phyloP scores from a whole-genome alignment of 2,888 invertebrate species.

The Pachydiplax longipennis region DNA sequence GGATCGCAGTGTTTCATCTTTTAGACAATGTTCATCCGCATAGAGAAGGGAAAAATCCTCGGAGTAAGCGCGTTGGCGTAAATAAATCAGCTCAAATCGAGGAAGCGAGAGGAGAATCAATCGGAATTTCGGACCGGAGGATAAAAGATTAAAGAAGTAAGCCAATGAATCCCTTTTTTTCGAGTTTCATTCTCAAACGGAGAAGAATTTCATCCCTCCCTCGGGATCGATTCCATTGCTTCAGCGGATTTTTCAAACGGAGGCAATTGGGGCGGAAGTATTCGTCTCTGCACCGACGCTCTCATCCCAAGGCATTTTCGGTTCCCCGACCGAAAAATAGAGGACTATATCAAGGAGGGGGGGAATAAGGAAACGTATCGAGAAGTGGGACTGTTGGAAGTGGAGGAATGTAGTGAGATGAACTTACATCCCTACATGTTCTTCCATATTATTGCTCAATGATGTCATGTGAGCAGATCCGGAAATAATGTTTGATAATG shows the following conservation, averaged over 20 bases:
- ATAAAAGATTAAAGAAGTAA: not conserved
- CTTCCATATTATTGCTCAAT: too few species aligned
- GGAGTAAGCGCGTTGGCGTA: not conserved
- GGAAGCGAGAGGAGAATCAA: not conserved
- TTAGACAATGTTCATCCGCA: not conserved
- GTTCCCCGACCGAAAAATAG: too few species aligned
- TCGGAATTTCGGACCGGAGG: not conserved
- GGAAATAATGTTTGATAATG: too few species aligned
- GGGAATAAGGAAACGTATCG: too few species aligned
- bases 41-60: not conserved
- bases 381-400: too few species aligned
- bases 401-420: too few species aligned
- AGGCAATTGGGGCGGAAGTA: not conserved
- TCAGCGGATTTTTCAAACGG: not conserved
- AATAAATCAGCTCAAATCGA: not conserved
- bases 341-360: too few species aligned
- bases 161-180: not conserved
- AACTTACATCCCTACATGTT: too few species aligned
- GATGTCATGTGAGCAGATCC: too few species aligned
- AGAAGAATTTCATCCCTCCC: not conserved
- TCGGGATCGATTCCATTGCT: not conserved
- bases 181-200: not conserved
- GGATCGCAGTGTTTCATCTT: not conserved
- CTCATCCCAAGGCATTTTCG: not conserved
- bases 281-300: not conserved